Conservation (phyloP, 2,797 vertebrate genomes). For the Pipistrellus kuhlii region DNA sequence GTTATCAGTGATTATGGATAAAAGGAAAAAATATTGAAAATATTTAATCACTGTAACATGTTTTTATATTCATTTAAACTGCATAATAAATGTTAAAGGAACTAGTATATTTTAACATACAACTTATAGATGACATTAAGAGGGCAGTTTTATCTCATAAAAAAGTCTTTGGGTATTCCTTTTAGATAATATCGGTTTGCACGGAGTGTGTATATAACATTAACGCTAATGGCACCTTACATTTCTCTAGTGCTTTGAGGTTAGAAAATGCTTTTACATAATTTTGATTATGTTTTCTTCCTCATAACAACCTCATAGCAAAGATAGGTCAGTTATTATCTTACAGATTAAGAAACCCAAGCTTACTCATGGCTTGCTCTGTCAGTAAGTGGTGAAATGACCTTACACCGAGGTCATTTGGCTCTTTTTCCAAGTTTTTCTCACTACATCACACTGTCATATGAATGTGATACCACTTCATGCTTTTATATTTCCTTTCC, state of each 20-base stretch:
- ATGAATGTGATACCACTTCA: neutral
- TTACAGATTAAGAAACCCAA: conserved; percentile 21
- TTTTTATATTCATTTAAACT: conserved; percentile 45
- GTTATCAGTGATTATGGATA: neutral
- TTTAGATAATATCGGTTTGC: neutral
- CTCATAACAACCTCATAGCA: neutral
- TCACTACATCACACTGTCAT: neutral
- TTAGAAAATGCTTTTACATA: neutral
- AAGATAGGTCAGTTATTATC: neutral
- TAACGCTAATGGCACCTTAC: neutral
- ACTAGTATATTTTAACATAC: neutral
- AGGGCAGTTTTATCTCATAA: neutral
- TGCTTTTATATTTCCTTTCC: neutral
- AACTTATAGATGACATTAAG: neutral
- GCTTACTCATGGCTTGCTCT: neutral
- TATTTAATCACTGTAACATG: neutral
- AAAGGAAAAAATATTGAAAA: conserved; percentile 23
- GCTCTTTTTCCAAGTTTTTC: neutral
- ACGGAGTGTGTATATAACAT: neutral
- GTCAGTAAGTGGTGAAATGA: neutral
- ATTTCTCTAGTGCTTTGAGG: conserved; percentile 10
- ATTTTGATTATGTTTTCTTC: conserved; percentile 28
- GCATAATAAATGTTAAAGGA: conserved; percentile 22
- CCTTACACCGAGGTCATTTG: neutral
- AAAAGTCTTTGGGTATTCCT: neutral